A percentile compares a stretch with the other conserved stretches of the same genome.
phyloP scores from a whole-genome alignment of 2,888 invertebrate genomes.

The Cosmopolites sordidus region DNA sequence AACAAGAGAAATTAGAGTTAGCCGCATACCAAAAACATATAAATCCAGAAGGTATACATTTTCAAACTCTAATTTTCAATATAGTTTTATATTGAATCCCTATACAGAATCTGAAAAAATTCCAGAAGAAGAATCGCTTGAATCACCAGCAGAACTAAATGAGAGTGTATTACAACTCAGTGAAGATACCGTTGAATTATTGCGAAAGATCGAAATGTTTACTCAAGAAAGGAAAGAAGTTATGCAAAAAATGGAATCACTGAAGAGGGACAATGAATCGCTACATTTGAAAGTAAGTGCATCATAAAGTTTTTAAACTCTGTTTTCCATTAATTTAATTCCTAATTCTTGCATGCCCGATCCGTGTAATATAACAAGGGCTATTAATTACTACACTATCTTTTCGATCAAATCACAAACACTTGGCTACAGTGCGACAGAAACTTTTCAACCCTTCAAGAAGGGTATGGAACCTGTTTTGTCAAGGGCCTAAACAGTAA shows the following conservation, averaged over 20 bases:
- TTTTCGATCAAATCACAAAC: too few relatives aligned
- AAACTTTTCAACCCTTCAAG: too few relatives aligned
- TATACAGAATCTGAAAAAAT: conserved; percentile 29
- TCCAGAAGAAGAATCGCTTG: conserved; percentile 29
- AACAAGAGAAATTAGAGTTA: conserved; percentile 65
- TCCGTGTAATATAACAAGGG: too few relatives aligned
- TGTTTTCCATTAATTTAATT: too few relatives aligned
- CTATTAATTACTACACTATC: too few relatives aligned
- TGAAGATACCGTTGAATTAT: conserved; percentile 62
- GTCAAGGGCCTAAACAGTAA: too few relatives aligned
- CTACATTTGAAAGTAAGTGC: conserved; percentile 47
- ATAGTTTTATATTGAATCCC: too few relatives aligned
- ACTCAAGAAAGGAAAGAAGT: conserved; percentile 66
- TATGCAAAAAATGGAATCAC: conserved; percentile 62
- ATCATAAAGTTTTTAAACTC: too few relatives aligned
- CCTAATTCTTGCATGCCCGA: too few relatives aligned
- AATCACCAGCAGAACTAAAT: conserved; percentile 48
- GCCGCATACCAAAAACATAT: conserved; percentile 61
- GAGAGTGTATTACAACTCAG: conserved; percentile 58
- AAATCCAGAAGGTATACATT: conserved; percentile 34
- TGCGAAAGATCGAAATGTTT: conserved; percentile 64
- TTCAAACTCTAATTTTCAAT: background rate
- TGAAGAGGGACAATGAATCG: conserved; percentile 57
- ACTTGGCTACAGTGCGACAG: too few relatives aligned
- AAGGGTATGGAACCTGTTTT: too few relatives aligned